phyloP scores from a whole-genome alignment of 2,888 invertebrate genomes.

The Melinopterus prodromus region DNA sequence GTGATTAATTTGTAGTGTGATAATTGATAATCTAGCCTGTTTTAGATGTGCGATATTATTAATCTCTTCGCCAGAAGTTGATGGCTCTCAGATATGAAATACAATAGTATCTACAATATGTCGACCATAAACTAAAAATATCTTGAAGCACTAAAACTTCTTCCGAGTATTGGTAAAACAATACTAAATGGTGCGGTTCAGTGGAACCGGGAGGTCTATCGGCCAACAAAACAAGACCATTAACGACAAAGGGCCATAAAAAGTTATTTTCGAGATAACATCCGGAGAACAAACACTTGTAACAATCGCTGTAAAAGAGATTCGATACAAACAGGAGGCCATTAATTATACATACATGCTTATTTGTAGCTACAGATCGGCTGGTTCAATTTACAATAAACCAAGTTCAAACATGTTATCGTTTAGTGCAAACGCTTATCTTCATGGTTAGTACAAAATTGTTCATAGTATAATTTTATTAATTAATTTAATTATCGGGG shows the following conservation, averaged over 20 bases:
- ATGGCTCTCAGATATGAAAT: background rate
- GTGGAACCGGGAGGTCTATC: background rate
- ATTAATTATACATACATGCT: background rate
- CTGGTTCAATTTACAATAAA: background rate
- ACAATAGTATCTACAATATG: background rate
- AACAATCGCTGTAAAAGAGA: background rate
- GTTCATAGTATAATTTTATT: no score
- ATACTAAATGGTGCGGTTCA: background rate
- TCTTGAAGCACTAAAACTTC: background rate
- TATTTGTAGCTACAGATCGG: background rate
- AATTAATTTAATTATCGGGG: no score
- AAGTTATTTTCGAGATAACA: background rate
- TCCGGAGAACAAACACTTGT: slow-evolving; percentile 4
- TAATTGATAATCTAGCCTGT: no score
- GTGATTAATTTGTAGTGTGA: no score
- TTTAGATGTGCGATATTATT: no score
- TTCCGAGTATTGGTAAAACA: background rate
- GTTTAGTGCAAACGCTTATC: no score
- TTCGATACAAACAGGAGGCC: background rate
- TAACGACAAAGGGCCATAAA: background rate
- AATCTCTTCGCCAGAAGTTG: no score
- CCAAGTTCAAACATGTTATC: background rate
- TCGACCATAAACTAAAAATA: background rate
- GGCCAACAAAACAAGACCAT: background rate
- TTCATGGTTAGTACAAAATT: no score